A percentile compares a stretch with the other conserved stretches of the same genome.
phyloP scores from a whole-genome alignment of 2,113 vertebrate species.

The Neomonachus schauinslandi region DNA sequence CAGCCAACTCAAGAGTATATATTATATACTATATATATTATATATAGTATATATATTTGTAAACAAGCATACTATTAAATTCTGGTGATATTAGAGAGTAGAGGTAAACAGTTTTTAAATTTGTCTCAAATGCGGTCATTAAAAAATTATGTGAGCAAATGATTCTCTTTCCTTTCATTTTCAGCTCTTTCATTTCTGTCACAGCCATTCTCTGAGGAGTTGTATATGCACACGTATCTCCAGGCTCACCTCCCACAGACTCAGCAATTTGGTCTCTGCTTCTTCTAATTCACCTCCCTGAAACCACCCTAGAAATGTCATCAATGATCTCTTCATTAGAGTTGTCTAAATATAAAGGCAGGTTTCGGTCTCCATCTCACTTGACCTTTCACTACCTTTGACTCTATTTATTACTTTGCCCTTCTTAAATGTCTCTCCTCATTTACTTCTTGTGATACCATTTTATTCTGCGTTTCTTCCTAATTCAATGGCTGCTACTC shows the following conservation, averaged over 20 bases:
- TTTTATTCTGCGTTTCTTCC: not conserved
- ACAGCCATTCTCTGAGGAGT: not conserved
- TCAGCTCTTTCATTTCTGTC: not conserved
- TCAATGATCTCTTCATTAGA: not conserved
- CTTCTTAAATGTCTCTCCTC: not conserved
- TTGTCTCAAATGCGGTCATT: not conserved
- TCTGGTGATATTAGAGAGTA: not conserved
- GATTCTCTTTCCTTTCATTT: not conserved
- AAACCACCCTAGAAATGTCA: not conserved
- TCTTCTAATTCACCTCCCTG: not conserved
- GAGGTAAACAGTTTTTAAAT: not conserved
- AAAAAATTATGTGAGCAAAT: not conserved
- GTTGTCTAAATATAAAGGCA: not conserved
- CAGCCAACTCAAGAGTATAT: not conserved
- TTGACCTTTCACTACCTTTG: not conserved
- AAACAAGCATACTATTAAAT: not conserved
- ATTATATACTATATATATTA: too few species aligned
- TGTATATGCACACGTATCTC: not conserved
- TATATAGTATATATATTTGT: too few species aligned
- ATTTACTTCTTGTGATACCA: not conserved
- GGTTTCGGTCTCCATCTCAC: not conserved
- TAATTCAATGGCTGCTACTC: not conserved
- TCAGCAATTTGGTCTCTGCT: not conserved
- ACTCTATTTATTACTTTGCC: not conserved
- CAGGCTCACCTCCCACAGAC: not conserved